These are phyloP conservation scores for Margarornis squamiger DNA, from an alignment of 2,797 vertebrate genomes.

Conservation along the genomic window DNA sequence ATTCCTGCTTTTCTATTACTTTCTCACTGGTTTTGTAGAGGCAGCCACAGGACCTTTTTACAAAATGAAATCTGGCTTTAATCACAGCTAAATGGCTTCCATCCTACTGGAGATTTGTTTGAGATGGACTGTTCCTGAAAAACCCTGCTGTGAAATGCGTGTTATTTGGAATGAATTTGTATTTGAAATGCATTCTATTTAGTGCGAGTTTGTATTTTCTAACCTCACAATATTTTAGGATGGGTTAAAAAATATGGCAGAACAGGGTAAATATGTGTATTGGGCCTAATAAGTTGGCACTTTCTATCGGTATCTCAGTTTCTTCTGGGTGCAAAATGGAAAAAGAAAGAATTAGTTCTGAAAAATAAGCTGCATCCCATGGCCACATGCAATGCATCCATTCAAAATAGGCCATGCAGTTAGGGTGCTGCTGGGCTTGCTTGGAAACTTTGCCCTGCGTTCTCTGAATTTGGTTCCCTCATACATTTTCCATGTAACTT, in stretches of 20 bases:
- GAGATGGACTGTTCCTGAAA: neutral
- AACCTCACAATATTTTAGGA: neutral
- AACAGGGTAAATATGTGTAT: neutral
- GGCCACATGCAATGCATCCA: neutral
- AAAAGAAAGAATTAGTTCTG: neutral
- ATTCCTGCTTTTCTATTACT: neutral
- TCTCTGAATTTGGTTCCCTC: neutral
- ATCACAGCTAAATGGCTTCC: neutral
- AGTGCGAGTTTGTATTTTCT: neutral
- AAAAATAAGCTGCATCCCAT: neutral
- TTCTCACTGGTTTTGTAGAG: neutral
- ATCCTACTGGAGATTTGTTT: neutral
- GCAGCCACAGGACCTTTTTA: neutral
- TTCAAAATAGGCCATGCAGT: neutral
- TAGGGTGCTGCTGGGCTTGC: neutral
- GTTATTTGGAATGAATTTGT: neutral
- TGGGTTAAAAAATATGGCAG: neutral
- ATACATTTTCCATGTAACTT: neutral
- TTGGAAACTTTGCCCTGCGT: neutral
- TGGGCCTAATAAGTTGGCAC: neutral
- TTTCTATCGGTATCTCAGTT: neutral
- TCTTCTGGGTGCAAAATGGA: neutral
- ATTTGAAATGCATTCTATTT: neutral
- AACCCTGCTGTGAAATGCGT: neutral
- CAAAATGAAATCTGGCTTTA: neutral